Base-by-base conservation (phyloP, 2,888 invertebrate genomes). In the Dioctria rufipes region DNA sequence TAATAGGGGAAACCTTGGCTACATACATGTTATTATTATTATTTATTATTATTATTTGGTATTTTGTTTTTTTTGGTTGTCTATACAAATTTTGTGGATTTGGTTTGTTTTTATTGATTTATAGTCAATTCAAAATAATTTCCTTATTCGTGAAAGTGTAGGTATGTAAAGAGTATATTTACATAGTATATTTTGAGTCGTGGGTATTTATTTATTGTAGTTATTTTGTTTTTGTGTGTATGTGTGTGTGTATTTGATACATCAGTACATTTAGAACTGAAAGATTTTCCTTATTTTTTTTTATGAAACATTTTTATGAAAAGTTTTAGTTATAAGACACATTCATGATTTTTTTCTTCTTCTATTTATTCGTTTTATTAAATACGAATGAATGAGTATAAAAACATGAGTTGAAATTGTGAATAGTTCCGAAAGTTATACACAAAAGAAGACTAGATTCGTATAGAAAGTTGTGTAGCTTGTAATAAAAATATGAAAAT, bases 1-100 rank as follows among this genome's bases (percentile, higher is more conserved):
- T 60, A 73, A 73, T 58, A 73, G 73, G 73, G 73, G 73, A 73
- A 73, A 73, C 73, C 73, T 58, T 73, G 40, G 42, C 73, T 73
- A 73, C 73, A 60, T 58, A 11, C 25, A 25, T 25, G 25, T 25
- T 25, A 25, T 25, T 25, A 25, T 25, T 25, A 25, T 25, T 25
- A 25, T 25, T 25, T 25, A 25, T 25, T 25, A 25, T 25, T 25
- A 25, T 25, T 25, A 25, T 25, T 25, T 25, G 25, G 25, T 25
- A 25, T 25, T 25, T 25, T 25, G 25, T 67, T 67, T 65, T 49
- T 58, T 58, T 60, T 39, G 42, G 58, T 58, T 60, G 5, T 60
- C 73, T 73, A 60, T 73, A 73, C 73, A 73, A 8, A 11, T n/a
- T 65, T n/a, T 40, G 11, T 63, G 8, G 25, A 11, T 42, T 65